Evolutionary conservation across 1,140 invertebrate genomes (phyloP), one percentile per base, ranked within the genome.

Genomic region (Drosophila bocki): DNA sequence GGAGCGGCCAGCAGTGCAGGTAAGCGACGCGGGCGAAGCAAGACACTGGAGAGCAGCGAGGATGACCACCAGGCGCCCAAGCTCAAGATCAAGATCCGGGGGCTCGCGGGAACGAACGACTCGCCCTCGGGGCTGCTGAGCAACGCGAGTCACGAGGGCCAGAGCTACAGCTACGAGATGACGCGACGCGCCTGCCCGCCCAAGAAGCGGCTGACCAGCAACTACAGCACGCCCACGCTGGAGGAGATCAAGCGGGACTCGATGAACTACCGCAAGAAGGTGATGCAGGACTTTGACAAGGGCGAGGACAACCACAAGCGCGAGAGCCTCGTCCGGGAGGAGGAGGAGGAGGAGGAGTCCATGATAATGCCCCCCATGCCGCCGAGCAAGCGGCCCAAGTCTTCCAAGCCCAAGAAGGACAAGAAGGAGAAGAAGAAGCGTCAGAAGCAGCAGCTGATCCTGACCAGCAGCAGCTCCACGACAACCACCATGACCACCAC

Each of bases 241-340:
- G 96, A 97, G 91, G 96, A 97, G 72, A 92, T 97, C 7, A 96
- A 95, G 65, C 94, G 96, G 7, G 97, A 98, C 77, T 97, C 96
- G 74, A 97, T 98, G 97, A 97, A 97, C 83, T 98, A 95, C 92
- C 94, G 97, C n/a, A 95, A 96, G 50, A 95, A 95, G 94, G 95
- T 97, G 1, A 96, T 97, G 95, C 96, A 96, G 11, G 96, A 96
- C 81, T 97, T 97, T 78, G 94, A 95, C 80, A 95, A 95, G 50
- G 95, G 96, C 62, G 95, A 95, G 62, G 93, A 94, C 13, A 95
- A 95, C 50, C 74, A 78, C 42, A 86, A 80, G 26, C 62, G 78
- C 7, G 80, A 69, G 6, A 58, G 51, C 19, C 19, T 60, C 11
- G 68, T 53, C 8, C 44, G 42, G 15, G 63, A 64, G n/a, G 50